Base-by-base conservation (phyloP, 1,140 invertebrate species). In the Trichoplusia ni region DNA sequence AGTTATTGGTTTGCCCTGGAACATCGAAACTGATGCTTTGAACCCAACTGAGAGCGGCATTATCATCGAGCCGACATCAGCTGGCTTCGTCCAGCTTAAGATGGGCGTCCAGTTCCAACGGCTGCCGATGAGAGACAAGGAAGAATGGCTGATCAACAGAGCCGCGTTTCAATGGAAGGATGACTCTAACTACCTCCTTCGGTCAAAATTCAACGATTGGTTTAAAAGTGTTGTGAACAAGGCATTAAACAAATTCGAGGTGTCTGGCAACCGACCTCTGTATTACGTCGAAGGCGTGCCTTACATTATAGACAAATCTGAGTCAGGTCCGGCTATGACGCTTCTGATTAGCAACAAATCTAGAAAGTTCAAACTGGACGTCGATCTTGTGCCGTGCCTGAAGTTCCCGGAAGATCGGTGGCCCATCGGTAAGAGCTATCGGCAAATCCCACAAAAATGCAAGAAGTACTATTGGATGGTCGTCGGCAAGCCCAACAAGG, bases 271-370 rank as follows among this genome's bases (percentile, higher is more conserved):
- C 5, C 18, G 37, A 0, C 65, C 72, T 1, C 37, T 44, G 8
- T 53, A 61, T 4, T 13, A 14, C 1, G 49, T 87, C 1, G 64
- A 69, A 4, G 77, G 72, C 0, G 33, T 62, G 1, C 2, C 14
- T 0, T 85, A 85, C 21, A 66, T 18, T 19, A 70, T 91, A 9
- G 62, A 25, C 2, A 49, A 65, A 2, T 81, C 65, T 1, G 81
- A 89, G 25, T 79, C 79, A 16, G 91, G 92, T 0, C 92, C 92
- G 2, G 91, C 92, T 0, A 78, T 87, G 56, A 92, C 91, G 2
- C 29, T 92, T 18, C 71, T 58, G 2, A 78, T 91, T 11, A 4
- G 38, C 27, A 61, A 77, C 33, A 13, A 0, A 0, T 2, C 5
- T 0, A 60, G 18, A 7, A 66, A 54, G 2, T 86, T 86, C 51